These are phyloP conservation scores for Aphelenchoides fujianensis DNA, from an alignment of 1,140 invertebrate genomes.

Conservation along the genomic window DNA sequence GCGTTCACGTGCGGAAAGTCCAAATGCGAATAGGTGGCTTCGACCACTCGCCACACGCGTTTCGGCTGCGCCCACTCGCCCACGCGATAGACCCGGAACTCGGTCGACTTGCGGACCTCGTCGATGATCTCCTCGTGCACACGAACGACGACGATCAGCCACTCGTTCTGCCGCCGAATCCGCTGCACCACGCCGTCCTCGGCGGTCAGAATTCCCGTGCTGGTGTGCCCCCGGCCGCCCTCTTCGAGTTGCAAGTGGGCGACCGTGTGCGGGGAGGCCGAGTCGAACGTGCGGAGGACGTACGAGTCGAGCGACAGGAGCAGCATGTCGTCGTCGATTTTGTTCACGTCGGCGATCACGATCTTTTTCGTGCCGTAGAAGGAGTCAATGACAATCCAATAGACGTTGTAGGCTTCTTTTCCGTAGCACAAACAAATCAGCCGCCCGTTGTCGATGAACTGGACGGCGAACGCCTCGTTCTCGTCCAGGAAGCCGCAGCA, in stretches of 20 bases:
- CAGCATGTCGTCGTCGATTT: conserved; percentile 3
- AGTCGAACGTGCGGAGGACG: neutral
- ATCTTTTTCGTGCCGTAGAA: conserved; percentile 18
- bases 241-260: neutral
- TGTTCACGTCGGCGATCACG: conserved; percentile 5
- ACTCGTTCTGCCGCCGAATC: neutral
- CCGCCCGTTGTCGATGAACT: neutral
- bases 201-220: neutral
- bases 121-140: neutral
- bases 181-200: neutral
- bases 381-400: neutral
- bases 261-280: neutral
- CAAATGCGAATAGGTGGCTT: neutral
- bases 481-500: conserved; percentile 3
- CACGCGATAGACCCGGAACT: neutral
- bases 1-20: neutral
- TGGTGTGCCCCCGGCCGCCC: neutral
- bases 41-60: neutral
- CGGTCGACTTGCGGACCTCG: neutral
- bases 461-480: conserved; percentile 5
- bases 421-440: conserved; percentile 3
- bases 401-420: neutral
- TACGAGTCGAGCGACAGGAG: neutral
- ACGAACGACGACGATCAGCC: neutral
- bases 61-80: neutral